phyloP scores from a whole-genome alignment of 2,797 vertebrate species.

The Microhierax caerulescens region DNA sequence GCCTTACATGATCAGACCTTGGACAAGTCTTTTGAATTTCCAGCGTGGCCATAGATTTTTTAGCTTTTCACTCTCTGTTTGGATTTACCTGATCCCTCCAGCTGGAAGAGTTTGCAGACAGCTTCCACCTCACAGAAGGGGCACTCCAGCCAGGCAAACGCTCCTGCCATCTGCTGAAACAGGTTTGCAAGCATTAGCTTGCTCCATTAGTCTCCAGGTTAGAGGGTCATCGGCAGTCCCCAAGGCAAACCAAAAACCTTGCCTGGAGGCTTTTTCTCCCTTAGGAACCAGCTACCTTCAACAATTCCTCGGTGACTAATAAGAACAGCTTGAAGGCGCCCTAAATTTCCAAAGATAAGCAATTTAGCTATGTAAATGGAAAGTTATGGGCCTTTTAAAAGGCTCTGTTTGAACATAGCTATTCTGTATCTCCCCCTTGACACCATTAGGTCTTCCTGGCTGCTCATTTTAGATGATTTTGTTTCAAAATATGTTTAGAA shows the following conservation, averaged over 20 bases:
- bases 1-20: background rate
- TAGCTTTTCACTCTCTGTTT: background rate
- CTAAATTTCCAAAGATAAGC: background rate
- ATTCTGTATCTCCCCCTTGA: background rate
- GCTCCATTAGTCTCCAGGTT: background rate
- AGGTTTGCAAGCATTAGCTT: background rate
- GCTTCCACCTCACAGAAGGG: background rate
- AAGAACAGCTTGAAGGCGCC: background rate
- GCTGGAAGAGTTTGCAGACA: background rate
- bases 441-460: constrained; percentile 1
- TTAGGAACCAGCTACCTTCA: background rate
- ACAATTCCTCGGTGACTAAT: background rate
- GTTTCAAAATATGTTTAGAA: constrained; percentile 50
- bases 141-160: fast-evolving
- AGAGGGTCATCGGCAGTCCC: background rate
- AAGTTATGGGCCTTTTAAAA: background rate
- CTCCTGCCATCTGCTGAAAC: background rate
- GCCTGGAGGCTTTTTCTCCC: background rate
- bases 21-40: background rate
- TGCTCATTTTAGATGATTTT: constrained; percentile 14
- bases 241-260: background rate
- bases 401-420: background rate
- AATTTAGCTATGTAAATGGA: background rate
- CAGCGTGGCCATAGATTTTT: background rate
- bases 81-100: background rate